Evolutionary conservation across 53 echinoderm and acorn worm genomes (phyloP).

Genomic region (Actinopyga echinites): DNA sequence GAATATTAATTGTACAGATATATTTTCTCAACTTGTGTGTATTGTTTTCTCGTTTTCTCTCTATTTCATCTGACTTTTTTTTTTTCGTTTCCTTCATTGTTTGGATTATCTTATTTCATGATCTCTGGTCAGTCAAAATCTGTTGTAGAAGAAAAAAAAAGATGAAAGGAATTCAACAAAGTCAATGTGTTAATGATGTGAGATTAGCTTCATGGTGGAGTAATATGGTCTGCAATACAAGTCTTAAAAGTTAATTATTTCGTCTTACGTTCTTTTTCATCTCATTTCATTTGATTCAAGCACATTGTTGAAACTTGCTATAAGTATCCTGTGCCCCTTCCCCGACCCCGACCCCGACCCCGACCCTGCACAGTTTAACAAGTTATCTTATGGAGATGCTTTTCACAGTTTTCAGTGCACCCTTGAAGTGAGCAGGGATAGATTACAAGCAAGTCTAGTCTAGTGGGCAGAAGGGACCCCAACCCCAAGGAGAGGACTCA

Average conservation of each 20-base stretch:
- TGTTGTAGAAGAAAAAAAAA: background rate
- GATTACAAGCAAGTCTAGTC: too few relatives aligned
- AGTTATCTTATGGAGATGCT: too few relatives aligned
- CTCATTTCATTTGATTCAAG: background rate
- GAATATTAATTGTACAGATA: constrained; percentile 35
- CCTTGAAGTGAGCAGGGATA: too few relatives aligned
- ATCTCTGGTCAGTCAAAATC: background rate
- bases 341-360: too few relatives aligned
- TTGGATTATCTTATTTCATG: constrained; percentile 1
- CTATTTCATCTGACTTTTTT: background rate
- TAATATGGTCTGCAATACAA: constrained; percentile 19
- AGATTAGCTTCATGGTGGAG: constrained; percentile 28
- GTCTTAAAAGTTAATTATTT: background rate
- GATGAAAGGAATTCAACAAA: background rate
- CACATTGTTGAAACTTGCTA: too few relatives aligned
- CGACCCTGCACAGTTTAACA: too few relatives aligned
- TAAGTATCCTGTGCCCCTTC: too few relatives aligned
- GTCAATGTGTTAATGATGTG: constrained; percentile 25
- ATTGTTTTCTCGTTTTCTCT: background rate
- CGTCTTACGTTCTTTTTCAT: background rate
- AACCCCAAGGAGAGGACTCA: too few relatives aligned
- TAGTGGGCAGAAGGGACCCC: too few relatives aligned
- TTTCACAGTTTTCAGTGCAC: too few relatives aligned
- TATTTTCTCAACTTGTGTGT: constrained; percentile 24
- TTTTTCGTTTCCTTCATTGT: constrained; percentile 3